Percentiles rank a stretch among this genome's conserved stretches.
phyloP scores from a whole-genome alignment of 2,797 vertebrate genomes.

The Meda fulgida region DNA sequence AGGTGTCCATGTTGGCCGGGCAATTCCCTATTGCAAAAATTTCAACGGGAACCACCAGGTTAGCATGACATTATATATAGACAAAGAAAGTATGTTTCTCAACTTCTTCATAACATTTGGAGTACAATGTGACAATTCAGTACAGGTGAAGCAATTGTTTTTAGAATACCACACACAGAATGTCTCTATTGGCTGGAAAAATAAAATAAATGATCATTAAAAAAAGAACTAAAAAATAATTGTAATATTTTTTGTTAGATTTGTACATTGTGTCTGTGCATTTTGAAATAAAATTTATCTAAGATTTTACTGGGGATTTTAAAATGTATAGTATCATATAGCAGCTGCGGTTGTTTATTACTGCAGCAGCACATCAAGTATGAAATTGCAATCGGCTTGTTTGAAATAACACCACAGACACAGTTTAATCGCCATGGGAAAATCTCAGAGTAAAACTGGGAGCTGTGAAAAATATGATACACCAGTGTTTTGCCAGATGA shows the following conservation, averaged over 20 bases:
- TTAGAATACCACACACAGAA: not conserved
- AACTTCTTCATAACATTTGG: not conserved
- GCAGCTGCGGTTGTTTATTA: too few relatives aligned
- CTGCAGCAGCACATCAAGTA: too few relatives aligned
- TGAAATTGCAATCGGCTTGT: not conserved
- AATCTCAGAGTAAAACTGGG: too few relatives aligned
- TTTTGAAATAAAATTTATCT: not conserved
- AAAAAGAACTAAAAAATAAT: too few relatives aligned
- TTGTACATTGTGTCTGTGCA: not conserved
- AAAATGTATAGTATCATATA: too few relatives aligned
- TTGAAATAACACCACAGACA: too few relatives aligned
- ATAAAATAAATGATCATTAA: not conserved
- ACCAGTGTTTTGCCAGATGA: too few relatives aligned
- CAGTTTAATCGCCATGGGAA: too few relatives aligned
- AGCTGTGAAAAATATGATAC: too few relatives aligned
- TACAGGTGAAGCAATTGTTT: not conserved
- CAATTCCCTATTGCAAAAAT: not conserved
- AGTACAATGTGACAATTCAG: not conserved
- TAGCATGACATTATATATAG: not conserved
- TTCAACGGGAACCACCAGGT: not conserved
- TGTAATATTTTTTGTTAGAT: too few relatives aligned
- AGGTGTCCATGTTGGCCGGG: not conserved
- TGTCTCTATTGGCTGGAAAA: not conserved
- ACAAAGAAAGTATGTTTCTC: not conserved
- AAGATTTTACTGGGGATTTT: not conserved